These are phyloP conservation scores for Cyanoderma ruficeps DNA, from an alignment of 2,113 vertebrate genomes.

Conservation along the genomic window DNA sequence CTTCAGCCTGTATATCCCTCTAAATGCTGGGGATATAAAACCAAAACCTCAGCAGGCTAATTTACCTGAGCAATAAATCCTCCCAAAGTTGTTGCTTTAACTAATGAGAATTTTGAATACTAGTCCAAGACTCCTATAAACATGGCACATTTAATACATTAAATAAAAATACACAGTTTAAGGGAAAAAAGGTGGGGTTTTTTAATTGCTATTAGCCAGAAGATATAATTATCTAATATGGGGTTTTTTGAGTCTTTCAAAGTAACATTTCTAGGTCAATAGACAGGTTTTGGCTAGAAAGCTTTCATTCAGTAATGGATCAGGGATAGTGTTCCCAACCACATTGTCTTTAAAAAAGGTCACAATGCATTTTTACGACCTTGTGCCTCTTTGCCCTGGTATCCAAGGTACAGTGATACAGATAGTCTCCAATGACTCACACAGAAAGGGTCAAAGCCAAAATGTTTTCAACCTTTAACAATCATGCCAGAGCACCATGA, in stretches of 20 bases:
- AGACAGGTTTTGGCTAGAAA: not conserved
- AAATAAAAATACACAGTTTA: not conserved
- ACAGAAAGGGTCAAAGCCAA: not conserved
- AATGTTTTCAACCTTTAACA: not conserved
- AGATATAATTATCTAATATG: not conserved
- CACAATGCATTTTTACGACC: not conserved
- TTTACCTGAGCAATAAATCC: not conserved
- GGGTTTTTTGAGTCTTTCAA: not conserved
- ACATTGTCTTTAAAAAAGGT: not conserved
- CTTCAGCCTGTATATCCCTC: not conserved
- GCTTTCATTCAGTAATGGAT: not conserved
- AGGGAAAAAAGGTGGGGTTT: not conserved
- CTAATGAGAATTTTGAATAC: not conserved
- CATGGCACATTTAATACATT: not conserved
- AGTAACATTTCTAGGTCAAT: not conserved
- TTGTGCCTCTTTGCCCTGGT: not conserved
- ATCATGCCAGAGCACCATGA: not conserved
- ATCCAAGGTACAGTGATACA: not conserved
- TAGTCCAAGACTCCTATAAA: not conserved
- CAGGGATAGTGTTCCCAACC: not conserved
- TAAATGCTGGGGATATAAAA: not conserved
- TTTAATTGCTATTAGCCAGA: not conserved
- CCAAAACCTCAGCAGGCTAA: not conserved
- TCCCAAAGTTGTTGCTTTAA: not conserved
- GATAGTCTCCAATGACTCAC: not conserved